Conservation (phyloP, 2,113 vertebrate species). For the Engraulis encrasicolus region DNA sequence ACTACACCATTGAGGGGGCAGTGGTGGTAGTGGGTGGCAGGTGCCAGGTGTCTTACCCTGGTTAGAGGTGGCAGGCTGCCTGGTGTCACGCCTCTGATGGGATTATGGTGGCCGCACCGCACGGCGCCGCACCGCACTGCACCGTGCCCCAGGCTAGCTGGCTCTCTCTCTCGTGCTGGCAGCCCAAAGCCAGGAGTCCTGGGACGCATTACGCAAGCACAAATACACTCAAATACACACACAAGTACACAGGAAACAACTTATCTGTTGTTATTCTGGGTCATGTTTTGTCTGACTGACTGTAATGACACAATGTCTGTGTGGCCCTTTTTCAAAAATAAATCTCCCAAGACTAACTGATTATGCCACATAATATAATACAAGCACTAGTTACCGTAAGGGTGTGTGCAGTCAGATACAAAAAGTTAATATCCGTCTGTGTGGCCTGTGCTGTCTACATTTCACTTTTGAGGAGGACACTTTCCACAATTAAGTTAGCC, state of each 20-base stretch:
- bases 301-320: not conserved
- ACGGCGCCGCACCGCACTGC: too few relatives aligned
- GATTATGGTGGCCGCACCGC: not conserved
- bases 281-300: conserved; percentile 3
- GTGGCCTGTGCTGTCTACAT: too few relatives aligned
- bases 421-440: not conserved
- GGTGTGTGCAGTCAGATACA: too few relatives aligned
- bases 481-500: too few relatives aligned
- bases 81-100: not conserved
- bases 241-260: not conserved
- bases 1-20: too few relatives aligned
- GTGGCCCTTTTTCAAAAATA: not conserved
- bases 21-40: too few relatives aligned
- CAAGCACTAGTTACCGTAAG: not conserved
- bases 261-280: not conserved
- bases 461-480: not conserved
- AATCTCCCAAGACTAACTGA: not conserved
- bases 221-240: not conserved
- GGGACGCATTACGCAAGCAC: not conserved
- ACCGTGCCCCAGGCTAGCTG: too few relatives aligned
- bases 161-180: not conserved
- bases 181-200: not conserved
- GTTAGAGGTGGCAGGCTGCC: not conserved
- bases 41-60: too few relatives aligned
- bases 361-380: not conserved